Percentiles rank a stretch among this genome's conserved stretches.
Conservation (phyloP, 2,797 vertebrate genomes). For the Salarias fasciatus region DNA sequence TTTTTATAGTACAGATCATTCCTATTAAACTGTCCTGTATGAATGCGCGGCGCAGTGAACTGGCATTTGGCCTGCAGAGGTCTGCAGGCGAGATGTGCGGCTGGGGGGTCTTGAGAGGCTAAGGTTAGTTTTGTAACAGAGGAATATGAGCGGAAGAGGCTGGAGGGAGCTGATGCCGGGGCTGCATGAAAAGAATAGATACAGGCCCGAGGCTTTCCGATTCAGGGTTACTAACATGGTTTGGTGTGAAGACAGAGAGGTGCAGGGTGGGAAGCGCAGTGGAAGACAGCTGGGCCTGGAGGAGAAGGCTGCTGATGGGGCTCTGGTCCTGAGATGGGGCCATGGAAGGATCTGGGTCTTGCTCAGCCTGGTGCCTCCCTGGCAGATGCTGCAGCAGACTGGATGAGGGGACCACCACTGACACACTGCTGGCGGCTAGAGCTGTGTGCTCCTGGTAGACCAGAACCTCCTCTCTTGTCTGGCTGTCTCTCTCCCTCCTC, state of each 20-base stretch:
- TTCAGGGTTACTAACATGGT: conserved; percentile 55
- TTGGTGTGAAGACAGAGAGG: conserved; percentile 61
- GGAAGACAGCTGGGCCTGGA: conserved; percentile 67
- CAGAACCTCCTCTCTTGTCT: conserved; percentile 73
- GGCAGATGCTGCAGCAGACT: conserved; percentile 91
- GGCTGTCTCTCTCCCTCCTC: conserved; percentile 49
- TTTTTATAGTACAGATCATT: too few relatives aligned
- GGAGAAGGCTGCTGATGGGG: conserved; percentile 62
- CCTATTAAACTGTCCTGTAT: background rate
- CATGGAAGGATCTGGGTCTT: conserved; percentile 64
- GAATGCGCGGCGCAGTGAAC: conserved; percentile 5
- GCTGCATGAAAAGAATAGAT: conserved; percentile 46
- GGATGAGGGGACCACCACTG: conserved; percentile 83
- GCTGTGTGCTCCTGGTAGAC: conserved; percentile 75
- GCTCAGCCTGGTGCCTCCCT: conserved; percentile 75
- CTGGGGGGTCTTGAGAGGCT: conserved; percentile 20
- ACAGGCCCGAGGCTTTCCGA: conserved; percentile 50
- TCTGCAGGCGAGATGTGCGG: conserved; percentile 15
- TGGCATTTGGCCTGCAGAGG: conserved; percentile 21
- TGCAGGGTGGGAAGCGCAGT: conserved; percentile 34
- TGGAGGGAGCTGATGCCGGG: conserved; percentile 25
- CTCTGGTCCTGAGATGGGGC: conserved; percentile 61
- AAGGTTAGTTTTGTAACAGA: conserved; percentile 35
- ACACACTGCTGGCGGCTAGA: conserved; percentile 76
- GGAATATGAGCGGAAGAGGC: conserved; percentile 31